Evolutionary conservation across 1,140 invertebrate species (phyloP), one percentile per base, ranked within the genome.

Genomic region (Pachypeltis micranthus): DNA sequence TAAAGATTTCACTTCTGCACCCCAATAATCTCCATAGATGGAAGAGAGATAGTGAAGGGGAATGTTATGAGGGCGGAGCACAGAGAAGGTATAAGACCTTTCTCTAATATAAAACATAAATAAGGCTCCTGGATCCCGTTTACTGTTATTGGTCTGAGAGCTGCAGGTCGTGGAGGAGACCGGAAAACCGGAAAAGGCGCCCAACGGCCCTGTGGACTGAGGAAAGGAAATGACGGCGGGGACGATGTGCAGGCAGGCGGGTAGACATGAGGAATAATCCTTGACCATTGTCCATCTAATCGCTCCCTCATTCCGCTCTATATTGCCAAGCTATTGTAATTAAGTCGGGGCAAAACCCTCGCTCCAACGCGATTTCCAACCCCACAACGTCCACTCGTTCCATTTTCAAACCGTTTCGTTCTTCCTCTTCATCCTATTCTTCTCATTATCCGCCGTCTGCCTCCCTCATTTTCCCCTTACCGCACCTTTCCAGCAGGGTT

Each of bases 71-170:
- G n/a, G n/a, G n/a, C n/a, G n/a, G n/a, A n/a, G n/a, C n/a, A n/a
- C n/a, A n/a, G n/a, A n/a, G n/a, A n/a, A n/a, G 34, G 47, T 51
- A 51, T 51, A 51, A 51, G 47, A 51, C 27, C 55, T 26, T 12
- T 19, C 55, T 57, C n/a, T 57, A 57, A 57, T 57, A 57, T 57
- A 57, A 57, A 57, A 57, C 55, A 57, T 57, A 57, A 57, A 57
- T 57, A 57, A 57, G 55, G 55, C 24, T 57, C 55, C 21, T 4
- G 55, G 47, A 51, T 16, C 55, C 55, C 55, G 55, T 57, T 57
- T 57, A 57, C 55, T 57, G 55, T 57, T 57, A 57, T 57, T 57
- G 55, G 55, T 57, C 10, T 4, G 23, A 26, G 55, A 21, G 34
- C 34, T 39, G 7, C 34, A n/a, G n/a, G n/a, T n/a, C 34, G 34